These are phyloP conservation scores for Festucalex cinctus DNA, from an alignment of 2,113 vertebrate species.

Conservation along the genomic window DNA sequence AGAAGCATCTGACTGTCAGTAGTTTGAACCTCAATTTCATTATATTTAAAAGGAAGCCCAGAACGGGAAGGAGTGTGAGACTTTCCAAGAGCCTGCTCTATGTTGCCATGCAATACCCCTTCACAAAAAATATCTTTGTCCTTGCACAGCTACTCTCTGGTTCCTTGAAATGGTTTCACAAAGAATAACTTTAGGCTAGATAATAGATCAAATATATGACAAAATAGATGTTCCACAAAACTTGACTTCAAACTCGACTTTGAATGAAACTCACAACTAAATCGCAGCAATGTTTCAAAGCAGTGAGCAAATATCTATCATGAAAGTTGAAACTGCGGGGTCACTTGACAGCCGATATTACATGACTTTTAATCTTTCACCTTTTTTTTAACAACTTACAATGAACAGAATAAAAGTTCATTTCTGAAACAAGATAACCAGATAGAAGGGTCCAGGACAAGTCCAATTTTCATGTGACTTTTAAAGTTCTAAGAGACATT, in stretches of 20 bases:
- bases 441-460: not conserved
- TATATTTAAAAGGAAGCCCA: not conserved
- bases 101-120: not conserved
- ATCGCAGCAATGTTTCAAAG: no score
- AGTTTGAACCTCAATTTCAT: not conserved
- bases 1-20: not conserved
- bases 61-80: not conserved
- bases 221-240: not conserved
- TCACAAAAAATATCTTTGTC: not conserved
- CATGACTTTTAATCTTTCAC: not conserved
- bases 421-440: not conserved
- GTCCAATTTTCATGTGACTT: not conserved
- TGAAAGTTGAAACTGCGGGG: not conserved
- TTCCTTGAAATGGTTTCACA: conserved; percentile 14
- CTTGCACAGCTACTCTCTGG: conserved; percentile 18
- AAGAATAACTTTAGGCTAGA: not conserved
- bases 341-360: not conserved
- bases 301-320: not conserved
- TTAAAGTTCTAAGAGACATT: not conserved
- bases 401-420: not conserved
- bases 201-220: not conserved
- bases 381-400: not conserved
- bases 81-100: not conserved
- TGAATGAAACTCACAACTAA: not conserved
- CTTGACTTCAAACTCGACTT: not conserved